These are phyloP conservation scores for Lithophane semibrunnea DNA, from an alignment of 2,888 invertebrate genomes.

Conservation along the genomic window DNA sequence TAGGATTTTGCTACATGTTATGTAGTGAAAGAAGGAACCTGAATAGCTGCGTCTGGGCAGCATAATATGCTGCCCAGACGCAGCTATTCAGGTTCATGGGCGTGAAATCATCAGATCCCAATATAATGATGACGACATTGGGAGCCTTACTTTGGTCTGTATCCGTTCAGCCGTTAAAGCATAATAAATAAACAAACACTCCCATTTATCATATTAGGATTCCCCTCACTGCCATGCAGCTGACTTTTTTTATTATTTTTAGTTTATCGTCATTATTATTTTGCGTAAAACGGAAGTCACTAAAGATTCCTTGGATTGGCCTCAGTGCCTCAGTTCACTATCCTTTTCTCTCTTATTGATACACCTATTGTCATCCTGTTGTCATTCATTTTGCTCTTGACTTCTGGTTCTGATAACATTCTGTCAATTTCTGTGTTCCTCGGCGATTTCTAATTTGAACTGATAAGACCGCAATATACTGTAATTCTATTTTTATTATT, in stretches of 20 bases:
- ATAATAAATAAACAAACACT: no score
- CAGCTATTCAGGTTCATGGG: not conserved
- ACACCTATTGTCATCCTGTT: slow-evolving; percentile 25
- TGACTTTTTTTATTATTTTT: no score
- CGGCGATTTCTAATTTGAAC: slow-evolving; percentile 15
- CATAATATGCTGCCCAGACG: no score
- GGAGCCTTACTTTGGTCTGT: slow-evolving; percentile 94
- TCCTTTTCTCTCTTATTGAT: not conserved
- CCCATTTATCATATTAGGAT: no score
- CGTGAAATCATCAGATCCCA: not conserved
- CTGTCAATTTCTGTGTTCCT: not conserved
- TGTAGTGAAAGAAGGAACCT: not conserved
- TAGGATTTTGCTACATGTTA: no score
- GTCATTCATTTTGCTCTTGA: slow-evolving; percentile 21
- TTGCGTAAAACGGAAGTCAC: no score
- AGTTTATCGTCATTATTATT: no score
- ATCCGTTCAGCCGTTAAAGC: no score
- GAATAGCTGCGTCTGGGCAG: not conserved
- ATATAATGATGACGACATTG: not conserved
- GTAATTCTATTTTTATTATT: slow-evolving; percentile 12
- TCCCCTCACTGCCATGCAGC: no score
- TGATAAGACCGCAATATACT: slow-evolving; percentile 21
- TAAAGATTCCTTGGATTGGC: no score
- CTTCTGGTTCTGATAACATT: not conserved
- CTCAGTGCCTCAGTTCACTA: not conserved